Evolutionary conservation across 2,113 vertebrate genomes (phyloP).

Genomic region (Alectura lathami): DNA sequence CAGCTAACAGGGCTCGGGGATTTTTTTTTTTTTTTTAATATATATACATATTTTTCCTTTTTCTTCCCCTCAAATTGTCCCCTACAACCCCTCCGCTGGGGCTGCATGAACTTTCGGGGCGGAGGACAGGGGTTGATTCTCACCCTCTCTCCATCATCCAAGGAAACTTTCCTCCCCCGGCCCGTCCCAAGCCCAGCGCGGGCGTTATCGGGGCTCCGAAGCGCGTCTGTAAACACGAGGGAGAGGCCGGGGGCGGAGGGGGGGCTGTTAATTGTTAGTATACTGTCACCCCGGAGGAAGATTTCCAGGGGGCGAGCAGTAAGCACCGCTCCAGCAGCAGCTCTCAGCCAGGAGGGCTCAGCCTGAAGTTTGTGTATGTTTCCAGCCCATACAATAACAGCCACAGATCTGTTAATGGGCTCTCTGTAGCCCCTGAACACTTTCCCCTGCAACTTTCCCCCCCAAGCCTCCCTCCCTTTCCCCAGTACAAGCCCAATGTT

Average conservation of each 20-base stretch:
- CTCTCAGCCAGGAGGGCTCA: neutral
- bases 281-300: neutral
- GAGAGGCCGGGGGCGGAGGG: rapidly evolving
- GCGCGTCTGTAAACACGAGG: neutral
- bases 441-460: neutral
- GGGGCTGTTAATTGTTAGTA: neutral
- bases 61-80: neutral
- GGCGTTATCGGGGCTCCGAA: too few relatives aligned
- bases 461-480: too few relatives aligned
- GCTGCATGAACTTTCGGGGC: neutral
- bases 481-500: neutral
- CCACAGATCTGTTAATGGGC: neutral
- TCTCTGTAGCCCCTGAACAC: neutral
- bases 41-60: neutral
- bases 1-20: neutral
- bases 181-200: too few relatives aligned
- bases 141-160: neutral
- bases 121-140: neutral
- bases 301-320: neutral
- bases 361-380: neutral
- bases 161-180: neutral
- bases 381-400: neutral
- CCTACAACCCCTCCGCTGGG: rapidly evolving
- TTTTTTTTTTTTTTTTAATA: neutral
- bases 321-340: neutral